Evolutionary conservation across 1,140 invertebrate genomes (phyloP), one percentile per base, ranked within the genome.

Genomic region (Brachionus asplanchnoidis): DNA sequence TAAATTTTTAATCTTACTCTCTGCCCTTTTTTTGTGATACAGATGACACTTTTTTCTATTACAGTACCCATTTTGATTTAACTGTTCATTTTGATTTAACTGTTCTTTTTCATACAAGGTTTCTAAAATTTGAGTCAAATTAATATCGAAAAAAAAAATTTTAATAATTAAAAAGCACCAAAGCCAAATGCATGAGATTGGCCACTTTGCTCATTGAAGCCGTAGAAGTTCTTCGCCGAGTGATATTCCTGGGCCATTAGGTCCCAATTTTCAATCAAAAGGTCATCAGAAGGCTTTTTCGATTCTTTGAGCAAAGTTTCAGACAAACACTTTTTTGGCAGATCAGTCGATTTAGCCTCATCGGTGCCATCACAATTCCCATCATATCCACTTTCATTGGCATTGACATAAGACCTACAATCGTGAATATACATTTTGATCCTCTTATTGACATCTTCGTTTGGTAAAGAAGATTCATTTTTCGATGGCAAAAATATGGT

Each of bases 31-130:
- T 77, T 77, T 77, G 46, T 77, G 73, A 26, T 50, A 77, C 46
- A 14, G 44, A 50, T 46, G 73, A 23, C 73, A 77, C 23, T 50
- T 50, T 77, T 77, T 77, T 14, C 7, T 46, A 23, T 46, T 77
- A 28, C 73, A 77, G 14, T 50, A 77, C 4, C 73, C 73, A 46
- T 14, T 9, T 36, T 23, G 17, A 26, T 77, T 50, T 20, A 77
- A 77, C 7, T 77, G 23, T 6, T 77, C 42, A 50, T 44, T n/a
- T n/a, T n/a, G n/a, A n/a, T n/a, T n/a, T n/a, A 77, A 26, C 53
- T 77, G 14, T 77, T n/a, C 73, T 36, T 77, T 77, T 26, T 77
- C 73, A 32, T 77, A 77, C 46, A 46, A 46, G 1, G 73, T 77
- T 26, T 77, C 73, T 77, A 17, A 9, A 75, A 44, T 9, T n/a